These are phyloP conservation scores for Mactromeris polynyma DNA, from an alignment of 2,888 invertebrate genomes.

Conservation along the genomic window DNA sequence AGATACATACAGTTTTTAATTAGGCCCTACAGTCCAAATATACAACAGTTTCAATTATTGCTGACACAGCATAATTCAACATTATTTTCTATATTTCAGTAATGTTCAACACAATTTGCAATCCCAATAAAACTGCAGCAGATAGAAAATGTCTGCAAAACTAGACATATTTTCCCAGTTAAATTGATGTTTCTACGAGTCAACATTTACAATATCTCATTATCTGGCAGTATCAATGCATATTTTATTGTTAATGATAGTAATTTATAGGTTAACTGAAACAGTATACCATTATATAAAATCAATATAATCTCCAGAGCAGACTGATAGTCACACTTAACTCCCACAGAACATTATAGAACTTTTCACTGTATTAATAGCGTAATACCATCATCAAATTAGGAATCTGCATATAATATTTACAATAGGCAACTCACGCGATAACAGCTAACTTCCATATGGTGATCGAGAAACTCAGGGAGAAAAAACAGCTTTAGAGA, in stretches of 20 bases:
- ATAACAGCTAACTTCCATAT: background rate
- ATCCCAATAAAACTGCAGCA: background rate
- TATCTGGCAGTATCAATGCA: background rate
- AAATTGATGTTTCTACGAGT: background rate
- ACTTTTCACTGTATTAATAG: too few relatives aligned
- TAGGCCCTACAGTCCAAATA: background rate
- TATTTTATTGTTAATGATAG: background rate
- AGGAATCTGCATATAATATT: background rate
- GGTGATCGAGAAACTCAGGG: background rate
- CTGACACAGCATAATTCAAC: background rate
- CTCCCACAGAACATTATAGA: background rate
- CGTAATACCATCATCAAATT: too few relatives aligned
- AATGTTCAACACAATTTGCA: background rate
- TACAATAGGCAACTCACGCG: background rate
- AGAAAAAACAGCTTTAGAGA: background rate
- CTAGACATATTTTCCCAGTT: background rate
- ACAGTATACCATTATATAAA: background rate
- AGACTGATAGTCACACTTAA: background rate
- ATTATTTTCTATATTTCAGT: background rate
- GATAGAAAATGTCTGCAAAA: background rate
- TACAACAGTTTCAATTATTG: background rate
- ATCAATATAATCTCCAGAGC: background rate
- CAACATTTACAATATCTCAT: background rate
- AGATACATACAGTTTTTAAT: too few relatives aligned
- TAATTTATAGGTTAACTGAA: background rate